Conservation (phyloP, 2,797 vertebrate genomes). For the Poeciliopsis gracilis region DNA sequence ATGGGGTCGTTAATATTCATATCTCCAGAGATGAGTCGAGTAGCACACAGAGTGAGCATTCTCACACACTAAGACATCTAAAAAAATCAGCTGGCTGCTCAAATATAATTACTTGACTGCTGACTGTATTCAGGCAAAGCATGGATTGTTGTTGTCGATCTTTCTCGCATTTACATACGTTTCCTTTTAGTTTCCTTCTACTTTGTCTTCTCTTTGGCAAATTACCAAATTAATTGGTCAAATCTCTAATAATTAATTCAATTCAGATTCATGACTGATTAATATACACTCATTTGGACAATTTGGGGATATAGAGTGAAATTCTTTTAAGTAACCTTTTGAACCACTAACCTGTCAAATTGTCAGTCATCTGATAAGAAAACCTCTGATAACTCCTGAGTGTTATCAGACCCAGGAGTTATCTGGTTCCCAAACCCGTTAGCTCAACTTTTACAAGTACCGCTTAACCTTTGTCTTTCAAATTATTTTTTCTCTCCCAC, state of each 20-base stretch:
- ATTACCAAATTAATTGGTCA: not conserved
- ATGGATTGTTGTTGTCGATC: slow-evolving; percentile 51
- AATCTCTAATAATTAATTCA: slow-evolving; percentile 20
- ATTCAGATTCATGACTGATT: slow-evolving; percentile 4
- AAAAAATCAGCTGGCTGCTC: slow-evolving; percentile 69
- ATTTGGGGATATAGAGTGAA: not conserved
- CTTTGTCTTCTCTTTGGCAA: not conserved
- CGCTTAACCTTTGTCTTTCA: not conserved
- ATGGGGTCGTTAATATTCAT: slow-evolving; percentile 76
- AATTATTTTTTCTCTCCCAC: not conserved
- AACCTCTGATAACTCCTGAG: not conserved
- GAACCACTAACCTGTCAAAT: too few relatives aligned
- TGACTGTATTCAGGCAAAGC: slow-evolving; percentile 60
- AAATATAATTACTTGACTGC: slow-evolving; percentile 73
- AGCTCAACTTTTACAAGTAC: not conserved
- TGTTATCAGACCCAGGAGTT: too few relatives aligned
- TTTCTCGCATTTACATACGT: slow-evolving; percentile 1
- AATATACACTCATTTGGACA: not conserved
- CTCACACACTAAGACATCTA: slow-evolving; percentile 42
- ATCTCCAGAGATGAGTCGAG: slow-evolving; percentile 64
- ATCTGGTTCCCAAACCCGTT: not conserved
- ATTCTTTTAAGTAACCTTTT: not conserved
- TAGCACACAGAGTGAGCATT: slow-evolving; percentile 38
- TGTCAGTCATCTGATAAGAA: not conserved
- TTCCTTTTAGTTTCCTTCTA: slow-evolving; percentile 9